Base-by-base conservation (phyloP, 2,113 vertebrate genomes). In the Trachemys scripta region DNA sequence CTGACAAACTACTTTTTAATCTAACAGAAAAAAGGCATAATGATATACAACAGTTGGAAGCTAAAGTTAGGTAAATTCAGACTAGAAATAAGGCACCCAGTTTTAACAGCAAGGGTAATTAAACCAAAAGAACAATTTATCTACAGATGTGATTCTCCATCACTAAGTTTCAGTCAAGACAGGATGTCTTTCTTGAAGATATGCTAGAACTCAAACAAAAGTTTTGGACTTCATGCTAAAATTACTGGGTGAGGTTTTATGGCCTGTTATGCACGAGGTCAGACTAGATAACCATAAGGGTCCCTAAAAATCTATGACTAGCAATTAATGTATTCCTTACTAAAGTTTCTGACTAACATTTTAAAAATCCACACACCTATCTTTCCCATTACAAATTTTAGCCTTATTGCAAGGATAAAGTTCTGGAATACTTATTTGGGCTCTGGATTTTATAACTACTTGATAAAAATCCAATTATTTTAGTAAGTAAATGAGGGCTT, bases 401-500 rank as follows among this genome's bases (percentile, higher is more conserved):
- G 38, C 45, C 35, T 88, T 90, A 91, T 82, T 0, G 56, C 57
- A 62, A 62, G 12, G 16, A 25, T 0, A 84, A 53, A 29, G 65
- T n/a, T 14, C 29, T 42, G 72, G 42, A 94, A 13, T 50, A 42
- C 25, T 19, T 47, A 75, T 4, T 13, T 59, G 8, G 53, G 2
- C 50, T 45, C 45, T 53, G 2, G 0, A 42, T 57, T 95, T 42
- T 90, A 93, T 5, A n/a, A 47, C 2, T 53, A 38, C 20, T 25
- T 1, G 4, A 57, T 57, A 57, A 57, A 57, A 57, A 57, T 10
- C 24, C 25, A 25, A 72, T 72, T 56, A 69, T 56, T 86, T 82
- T 24, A 86, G 1, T 16, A 5, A 69, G 59, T 59, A 29, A 1
- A 0, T 76, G 78, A 22, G 5, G 27, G 25, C 17, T 6, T n/a